A percentile compares a stretch with the other conserved stretches of the same genome.
phyloP scores from a whole-genome alignment of 2,888 invertebrate genomes.

The Erebia ligea region DNA sequence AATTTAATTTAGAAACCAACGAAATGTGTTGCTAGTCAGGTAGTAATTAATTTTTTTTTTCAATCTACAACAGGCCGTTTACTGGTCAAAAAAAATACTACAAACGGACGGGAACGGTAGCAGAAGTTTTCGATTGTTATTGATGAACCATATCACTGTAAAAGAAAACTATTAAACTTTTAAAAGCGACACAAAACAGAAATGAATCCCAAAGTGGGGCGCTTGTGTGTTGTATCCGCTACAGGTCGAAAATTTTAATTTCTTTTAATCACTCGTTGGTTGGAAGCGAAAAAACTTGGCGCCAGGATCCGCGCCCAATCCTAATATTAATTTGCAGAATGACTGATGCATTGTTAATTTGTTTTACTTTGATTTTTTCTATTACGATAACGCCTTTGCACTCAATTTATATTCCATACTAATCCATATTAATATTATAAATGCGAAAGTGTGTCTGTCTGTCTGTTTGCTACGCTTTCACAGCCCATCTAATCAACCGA shows the following conservation, averaged over 20 bases:
- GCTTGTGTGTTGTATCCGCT: conserved; percentile 53
- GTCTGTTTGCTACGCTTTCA: too few relatives aligned
- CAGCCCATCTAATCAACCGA: too few relatives aligned
- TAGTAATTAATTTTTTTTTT: conserved; percentile 62
- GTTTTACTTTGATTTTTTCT: conserved; percentile 33
- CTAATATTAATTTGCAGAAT: conserved; percentile 44
- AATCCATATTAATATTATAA: background rate
- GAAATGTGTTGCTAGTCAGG: conserved; percentile 63
- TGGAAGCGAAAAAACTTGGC: conserved; percentile 54
- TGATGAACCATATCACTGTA: conserved; percentile 69
- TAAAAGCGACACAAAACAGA: conserved; percentile 47
- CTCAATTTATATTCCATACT: background rate
- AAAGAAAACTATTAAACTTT: conserved; percentile 59
- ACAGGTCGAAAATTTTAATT: conserved; percentile 52
- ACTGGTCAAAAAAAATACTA: conserved; percentile 50
- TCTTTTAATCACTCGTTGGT: conserved; percentile 37
- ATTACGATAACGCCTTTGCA: conserved; percentile 9
- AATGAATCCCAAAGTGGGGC: conserved; percentile 61
- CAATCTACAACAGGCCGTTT: conserved; percentile 52
- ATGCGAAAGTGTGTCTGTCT: too few relatives aligned
- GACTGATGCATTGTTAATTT: conserved; percentile 42
- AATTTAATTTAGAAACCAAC: conserved; percentile 75
- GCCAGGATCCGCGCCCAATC: conserved; percentile 51
- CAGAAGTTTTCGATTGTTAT: conserved; percentile 69
- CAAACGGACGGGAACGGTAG: conserved; percentile 71